Evolutionary conservation across 2,888 invertebrate species (phyloP).

Genomic region (Papilio protenor): DNA sequence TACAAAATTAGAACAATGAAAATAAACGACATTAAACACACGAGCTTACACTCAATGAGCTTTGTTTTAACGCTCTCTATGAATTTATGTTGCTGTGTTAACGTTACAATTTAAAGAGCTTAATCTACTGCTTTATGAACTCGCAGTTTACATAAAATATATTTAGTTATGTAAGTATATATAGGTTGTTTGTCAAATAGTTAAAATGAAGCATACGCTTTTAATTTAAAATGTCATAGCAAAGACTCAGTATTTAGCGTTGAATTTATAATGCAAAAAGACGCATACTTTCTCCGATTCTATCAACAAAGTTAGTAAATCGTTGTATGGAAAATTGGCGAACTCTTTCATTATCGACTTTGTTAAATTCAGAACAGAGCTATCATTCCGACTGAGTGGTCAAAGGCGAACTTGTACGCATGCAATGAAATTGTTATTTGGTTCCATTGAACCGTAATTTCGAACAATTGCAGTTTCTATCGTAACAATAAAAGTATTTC

Average conservation of each 20-base stretch:
- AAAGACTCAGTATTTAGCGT: background rate
- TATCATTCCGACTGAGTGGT: background rate
- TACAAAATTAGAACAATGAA: slow-evolving; percentile 7
- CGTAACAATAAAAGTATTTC: background rate
- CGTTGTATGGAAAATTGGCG: background rate
- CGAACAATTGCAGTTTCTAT: background rate
- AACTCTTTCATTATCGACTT: background rate
- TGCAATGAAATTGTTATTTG: slow-evolving; percentile 3
- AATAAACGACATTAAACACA: slow-evolving; percentile 13
- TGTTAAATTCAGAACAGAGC: slow-evolving; percentile 10
- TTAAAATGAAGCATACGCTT: background rate
- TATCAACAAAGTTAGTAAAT: background rate
- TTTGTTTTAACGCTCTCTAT: background rate
- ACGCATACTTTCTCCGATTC: background rate
- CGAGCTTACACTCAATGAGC: background rate
- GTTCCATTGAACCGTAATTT: background rate
- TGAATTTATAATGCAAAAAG: background rate
- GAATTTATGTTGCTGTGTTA: slow-evolving; percentile 3
- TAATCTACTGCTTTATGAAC: background rate
- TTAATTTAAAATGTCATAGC: background rate
- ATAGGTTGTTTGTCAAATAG: background rate
- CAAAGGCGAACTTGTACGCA: slow-evolving; percentile 2
- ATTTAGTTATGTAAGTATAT: background rate
- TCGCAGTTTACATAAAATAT: background rate
- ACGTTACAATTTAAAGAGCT: background rate